Conservation (phyloP, 2,888 invertebrate species). For the Galerucella calmariensis region DNA sequence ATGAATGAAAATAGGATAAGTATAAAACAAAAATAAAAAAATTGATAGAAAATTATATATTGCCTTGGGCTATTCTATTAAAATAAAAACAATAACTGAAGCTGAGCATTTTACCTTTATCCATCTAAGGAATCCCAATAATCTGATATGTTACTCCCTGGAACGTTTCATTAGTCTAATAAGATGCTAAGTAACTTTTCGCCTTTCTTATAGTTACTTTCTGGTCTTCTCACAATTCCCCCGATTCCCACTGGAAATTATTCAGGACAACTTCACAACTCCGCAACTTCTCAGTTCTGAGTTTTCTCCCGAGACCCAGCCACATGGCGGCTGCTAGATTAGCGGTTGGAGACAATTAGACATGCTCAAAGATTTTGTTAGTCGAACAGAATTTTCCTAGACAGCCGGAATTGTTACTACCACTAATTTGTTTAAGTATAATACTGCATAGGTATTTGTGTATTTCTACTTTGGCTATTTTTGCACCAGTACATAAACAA, state of each 20-base stretch:
- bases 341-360: slow-evolving; percentile 44
- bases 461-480: too few species aligned
- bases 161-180: slow-evolving; percentile 12
- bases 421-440: not conserved
- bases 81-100: too few species aligned
- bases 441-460: too few species aligned
- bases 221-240: slow-evolving; percentile 17
- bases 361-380: slow-evolving; percentile 33
- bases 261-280: slow-evolving; percentile 39
- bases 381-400: not conserved
- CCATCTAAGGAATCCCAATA: not conserved
- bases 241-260: slow-evolving; percentile 37
- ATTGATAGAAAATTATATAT: too few species aligned
- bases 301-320: slow-evolving; percentile 33
- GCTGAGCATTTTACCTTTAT: not conserved
- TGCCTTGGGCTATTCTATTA: too few species aligned
- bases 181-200: not conserved
- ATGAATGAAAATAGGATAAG: too few species aligned
- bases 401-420: not conserved
- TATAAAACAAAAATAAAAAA: too few species aligned
- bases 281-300: slow-evolving; percentile 41
- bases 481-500: too few species aligned
- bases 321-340: slow-evolving; percentile 36
- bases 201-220: not conserved
- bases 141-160: not conserved